Conservation (phyloP, 1,140 invertebrate genomes). For the Ruditapes philippinarum region DNA sequence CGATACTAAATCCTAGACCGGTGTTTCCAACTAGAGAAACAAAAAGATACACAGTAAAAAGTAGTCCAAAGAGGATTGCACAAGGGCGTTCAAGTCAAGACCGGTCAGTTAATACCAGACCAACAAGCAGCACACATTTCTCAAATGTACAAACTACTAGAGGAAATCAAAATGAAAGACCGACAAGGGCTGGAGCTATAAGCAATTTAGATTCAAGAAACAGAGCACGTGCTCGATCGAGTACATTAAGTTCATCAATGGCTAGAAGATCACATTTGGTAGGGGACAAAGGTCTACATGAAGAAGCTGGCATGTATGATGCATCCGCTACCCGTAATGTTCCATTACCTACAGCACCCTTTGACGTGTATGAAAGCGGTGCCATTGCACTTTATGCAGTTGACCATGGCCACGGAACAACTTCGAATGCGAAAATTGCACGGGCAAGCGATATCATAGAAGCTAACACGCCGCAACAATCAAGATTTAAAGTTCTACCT, state of each 20-base stretch:
- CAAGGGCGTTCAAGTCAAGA: neutral
- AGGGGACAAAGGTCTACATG: neutral
- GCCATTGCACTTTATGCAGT: constrained; percentile 4
- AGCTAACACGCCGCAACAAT: neutral
- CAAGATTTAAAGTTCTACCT: constrained; percentile 39
- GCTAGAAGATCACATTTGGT: neutral
- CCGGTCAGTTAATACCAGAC: neutral
- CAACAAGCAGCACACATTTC: neutral
- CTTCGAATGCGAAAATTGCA: neutral
- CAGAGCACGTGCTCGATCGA: neutral
- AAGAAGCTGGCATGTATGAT: constrained; percentile 46
- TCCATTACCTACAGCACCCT: neutral
- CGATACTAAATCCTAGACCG: neutral
- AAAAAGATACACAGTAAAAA: neutral
- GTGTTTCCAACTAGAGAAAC: constrained; percentile 3
- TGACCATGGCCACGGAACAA: neutral
- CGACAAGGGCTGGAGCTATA: neutral
- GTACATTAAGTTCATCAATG: neutral
- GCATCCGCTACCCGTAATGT: neutral
- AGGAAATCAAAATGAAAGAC: neutral
- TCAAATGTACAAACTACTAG: neutral
- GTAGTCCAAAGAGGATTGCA: neutral
- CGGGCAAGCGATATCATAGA: neutral
- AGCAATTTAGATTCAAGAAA: neutral
- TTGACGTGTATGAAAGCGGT: neutral